phyloP scores from a whole-genome alignment of 2,888 invertebrate species.

The Sussaba pulchella region DNA sequence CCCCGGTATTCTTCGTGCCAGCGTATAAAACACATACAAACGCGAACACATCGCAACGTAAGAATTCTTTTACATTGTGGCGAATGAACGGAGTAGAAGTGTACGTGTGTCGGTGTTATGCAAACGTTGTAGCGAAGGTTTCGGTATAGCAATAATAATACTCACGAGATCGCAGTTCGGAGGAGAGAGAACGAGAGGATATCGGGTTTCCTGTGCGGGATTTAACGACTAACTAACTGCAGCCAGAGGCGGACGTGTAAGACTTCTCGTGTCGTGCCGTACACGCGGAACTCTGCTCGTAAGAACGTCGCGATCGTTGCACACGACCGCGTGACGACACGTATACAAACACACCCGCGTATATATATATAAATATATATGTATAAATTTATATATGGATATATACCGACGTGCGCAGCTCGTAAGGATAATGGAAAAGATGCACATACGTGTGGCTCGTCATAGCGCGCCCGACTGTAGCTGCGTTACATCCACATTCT shows the following conservation, averaged over 20 bases:
- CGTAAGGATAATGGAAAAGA: conserved; percentile 10
- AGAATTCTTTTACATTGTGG: too few relatives aligned
- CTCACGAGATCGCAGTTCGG: background rate
- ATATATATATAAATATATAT: background rate
- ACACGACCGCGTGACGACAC: background rate
- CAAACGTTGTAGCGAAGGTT: conserved; percentile 13
- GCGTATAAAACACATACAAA: background rate
- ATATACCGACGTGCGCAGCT: background rate
- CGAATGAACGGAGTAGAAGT: too few relatives aligned
- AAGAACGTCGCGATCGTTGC: conserved; percentile 29
- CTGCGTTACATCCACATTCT: background rate
- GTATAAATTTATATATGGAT: background rate
- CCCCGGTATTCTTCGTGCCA: conserved; percentile 17
- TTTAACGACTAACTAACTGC: conserved; percentile 41
- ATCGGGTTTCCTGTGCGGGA: conserved; percentile 45
- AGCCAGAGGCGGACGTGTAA: conserved; percentile 31
- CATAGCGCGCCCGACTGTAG: background rate
- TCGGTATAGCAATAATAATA: conserved; percentile 18
- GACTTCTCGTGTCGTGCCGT: conserved; percentile 26
- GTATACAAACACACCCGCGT: background rate
- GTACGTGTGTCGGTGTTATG: conserved; percentile 13
- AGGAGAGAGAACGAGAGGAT: conserved; percentile 36
- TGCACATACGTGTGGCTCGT: conserved; percentile 4
- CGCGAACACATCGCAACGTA: too few relatives aligned
- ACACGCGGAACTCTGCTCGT: conserved; percentile 15